phyloP scores from a whole-genome alignment of 2,113 vertebrate species.

The Numenius arquata region DNA sequence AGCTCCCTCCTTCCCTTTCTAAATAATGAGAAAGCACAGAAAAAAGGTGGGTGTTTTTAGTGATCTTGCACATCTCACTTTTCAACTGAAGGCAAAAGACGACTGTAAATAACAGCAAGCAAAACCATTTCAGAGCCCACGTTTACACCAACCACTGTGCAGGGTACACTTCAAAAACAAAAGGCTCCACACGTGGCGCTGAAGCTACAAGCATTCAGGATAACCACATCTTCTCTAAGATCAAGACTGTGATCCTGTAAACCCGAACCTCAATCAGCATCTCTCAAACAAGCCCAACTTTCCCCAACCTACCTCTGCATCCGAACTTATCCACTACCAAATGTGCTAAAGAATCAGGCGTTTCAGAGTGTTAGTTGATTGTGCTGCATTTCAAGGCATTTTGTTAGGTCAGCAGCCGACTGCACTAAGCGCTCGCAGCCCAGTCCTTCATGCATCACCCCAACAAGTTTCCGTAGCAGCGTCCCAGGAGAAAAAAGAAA shows the following conservation, averaged over 20 bases:
- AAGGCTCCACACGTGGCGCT: not conserved
- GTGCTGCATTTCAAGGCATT: conserved; percentile 54
- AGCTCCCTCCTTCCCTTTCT: not conserved
- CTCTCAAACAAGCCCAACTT: not conserved
- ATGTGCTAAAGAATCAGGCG: conserved; percentile 32
- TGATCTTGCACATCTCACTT: not conserved
- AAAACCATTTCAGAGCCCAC: not conserved
- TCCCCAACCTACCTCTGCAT: not conserved
- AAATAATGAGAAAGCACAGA: not conserved
- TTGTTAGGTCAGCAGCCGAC: conserved; percentile 61
- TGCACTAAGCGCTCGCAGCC: conserved; percentile 47
- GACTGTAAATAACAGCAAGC: not conserved
- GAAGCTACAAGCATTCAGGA: not conserved
- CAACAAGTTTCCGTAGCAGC: conserved; percentile 34
- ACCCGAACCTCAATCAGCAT: not conserved
- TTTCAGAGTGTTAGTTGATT: conserved; percentile 56
- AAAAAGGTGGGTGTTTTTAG: not conserved
- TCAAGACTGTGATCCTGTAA: not conserved
- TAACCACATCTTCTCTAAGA: not conserved
- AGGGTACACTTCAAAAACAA: not conserved
- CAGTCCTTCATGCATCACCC: conserved; percentile 62
- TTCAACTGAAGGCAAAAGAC: not conserved
- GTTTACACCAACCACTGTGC: not conserved
- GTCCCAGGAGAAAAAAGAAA: conserved; percentile 46
- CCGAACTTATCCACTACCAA: not conserved